Evolutionary conservation across 2,113 vertebrate genomes (phyloP).

Genomic region (Gasterosteus aculeatus): DNA sequence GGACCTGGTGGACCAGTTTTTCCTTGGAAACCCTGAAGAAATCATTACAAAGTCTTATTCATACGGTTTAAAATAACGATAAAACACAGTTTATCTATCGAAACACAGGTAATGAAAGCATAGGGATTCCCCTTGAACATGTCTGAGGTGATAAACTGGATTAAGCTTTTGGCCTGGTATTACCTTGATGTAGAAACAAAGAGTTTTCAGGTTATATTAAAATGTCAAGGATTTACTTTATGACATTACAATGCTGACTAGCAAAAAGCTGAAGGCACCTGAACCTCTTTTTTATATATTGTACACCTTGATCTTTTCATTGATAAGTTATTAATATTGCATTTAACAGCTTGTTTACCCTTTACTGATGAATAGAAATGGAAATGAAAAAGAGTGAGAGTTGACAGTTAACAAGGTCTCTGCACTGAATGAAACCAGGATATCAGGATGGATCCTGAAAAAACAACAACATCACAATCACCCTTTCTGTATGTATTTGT

Average conservation of each 20-base stretch:
- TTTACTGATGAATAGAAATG: neutral
- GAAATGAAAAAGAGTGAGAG: neutral
- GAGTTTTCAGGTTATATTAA: neutral
- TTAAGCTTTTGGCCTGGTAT: neutral
- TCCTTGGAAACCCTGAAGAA: constrained; percentile 94
- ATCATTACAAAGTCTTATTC: constrained; percentile 43
- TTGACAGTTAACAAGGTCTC: neutral
- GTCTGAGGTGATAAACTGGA: neutral
- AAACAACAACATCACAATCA: neutral
- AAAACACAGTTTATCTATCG: constrained; percentile 7
- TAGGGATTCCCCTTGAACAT: neutral
- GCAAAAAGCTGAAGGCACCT: neutral
- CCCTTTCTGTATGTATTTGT: neutral
- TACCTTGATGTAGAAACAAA: neutral
- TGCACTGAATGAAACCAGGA: neutral
- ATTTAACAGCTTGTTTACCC: neutral
- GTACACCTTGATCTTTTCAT: neutral
- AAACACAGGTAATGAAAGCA: constrained; percentile 5
- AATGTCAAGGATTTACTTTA: neutral
- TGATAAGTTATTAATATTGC: neutral
- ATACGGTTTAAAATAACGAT: neutral
- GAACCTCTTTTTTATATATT: neutral
- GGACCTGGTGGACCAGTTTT: constrained; percentile 98
- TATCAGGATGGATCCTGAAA: neutral
- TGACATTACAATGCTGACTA: neutral